These are phyloP conservation scores for Chloebia gouldiae DNA, from an alignment of 2,113 vertebrate genomes.

Conservation along the genomic window DNA sequence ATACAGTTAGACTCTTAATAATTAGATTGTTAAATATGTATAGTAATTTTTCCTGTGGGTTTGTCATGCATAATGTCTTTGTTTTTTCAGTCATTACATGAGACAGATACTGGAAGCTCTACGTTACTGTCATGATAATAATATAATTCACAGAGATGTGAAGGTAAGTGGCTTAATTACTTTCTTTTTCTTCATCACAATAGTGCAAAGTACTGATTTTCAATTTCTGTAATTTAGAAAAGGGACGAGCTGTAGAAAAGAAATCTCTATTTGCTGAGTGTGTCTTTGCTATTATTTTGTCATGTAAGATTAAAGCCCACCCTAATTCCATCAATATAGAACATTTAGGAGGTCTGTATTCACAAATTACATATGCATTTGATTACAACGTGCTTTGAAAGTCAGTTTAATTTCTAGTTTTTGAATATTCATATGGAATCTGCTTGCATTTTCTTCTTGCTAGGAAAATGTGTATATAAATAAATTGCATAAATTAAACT, in stretches of 20 bases:
- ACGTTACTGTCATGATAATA: conserved; percentile 98
- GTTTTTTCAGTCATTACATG: conserved; percentile 94
- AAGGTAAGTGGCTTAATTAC: conserved; percentile 81
- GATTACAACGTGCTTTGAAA: conserved; percentile 8
- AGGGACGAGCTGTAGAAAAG: neutral
- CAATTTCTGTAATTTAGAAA: neutral
- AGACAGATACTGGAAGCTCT: conserved; percentile 97
- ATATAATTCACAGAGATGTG: conserved; percentile 97
- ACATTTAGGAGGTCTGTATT: conserved; percentile 18
- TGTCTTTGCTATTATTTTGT: neutral
- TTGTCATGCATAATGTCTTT: conserved; percentile 53
- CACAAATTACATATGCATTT: neutral
- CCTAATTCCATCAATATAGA: neutral
- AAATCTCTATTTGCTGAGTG: neutral
- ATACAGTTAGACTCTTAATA: neutral
- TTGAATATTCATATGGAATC: neutral
- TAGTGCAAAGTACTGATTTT: neutral
- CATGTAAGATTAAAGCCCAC: neutral
- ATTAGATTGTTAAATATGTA: neutral
- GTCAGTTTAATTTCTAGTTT: conserved; percentile 10
- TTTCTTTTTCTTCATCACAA: neutral
- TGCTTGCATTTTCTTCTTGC: neutral
- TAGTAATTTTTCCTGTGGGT: neutral
- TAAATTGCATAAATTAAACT: neutral
- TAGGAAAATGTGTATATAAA: neutral